Evolutionary conservation across 2,797 vertebrate genomes (phyloP).

Genomic region (Gallinago stenura): DNA sequence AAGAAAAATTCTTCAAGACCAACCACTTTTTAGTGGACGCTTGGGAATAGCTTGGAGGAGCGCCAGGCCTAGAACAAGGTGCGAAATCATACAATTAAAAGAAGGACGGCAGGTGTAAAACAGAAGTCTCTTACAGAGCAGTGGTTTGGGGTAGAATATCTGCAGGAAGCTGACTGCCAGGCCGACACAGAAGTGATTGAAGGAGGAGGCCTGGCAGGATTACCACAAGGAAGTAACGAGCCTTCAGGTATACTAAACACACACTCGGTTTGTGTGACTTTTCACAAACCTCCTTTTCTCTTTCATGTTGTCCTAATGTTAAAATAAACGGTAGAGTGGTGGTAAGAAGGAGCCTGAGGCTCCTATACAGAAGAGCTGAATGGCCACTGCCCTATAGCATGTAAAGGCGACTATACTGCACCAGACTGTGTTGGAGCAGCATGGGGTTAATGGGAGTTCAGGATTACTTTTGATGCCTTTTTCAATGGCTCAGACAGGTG

Average conservation of each 20-base stretch:
- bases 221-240: slow-evolving; percentile 47
- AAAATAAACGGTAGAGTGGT: slow-evolving; percentile 3
- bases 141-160: slow-evolving; percentile 30
- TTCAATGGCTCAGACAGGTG: slow-evolving; percentile 37
- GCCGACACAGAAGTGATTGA: slow-evolving; percentile 59
- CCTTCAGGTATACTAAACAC: slow-evolving; percentile 53
- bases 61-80: slow-evolving; percentile 59
- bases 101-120: slow-evolving; percentile 67
- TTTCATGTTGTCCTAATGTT: slow-evolving; percentile 35
- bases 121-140: slow-evolving; percentile 65
- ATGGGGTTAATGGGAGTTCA: slow-evolving; percentile 45
- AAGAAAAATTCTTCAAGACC: slow-evolving; percentile 56
- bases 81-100: slow-evolving; percentile 62
- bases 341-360: slow-evolving; percentile 4
- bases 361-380: background rate
- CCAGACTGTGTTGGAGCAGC: background rate
- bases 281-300: slow-evolving; percentile 59
- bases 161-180: slow-evolving; percentile 63
- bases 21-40: slow-evolving; percentile 35
- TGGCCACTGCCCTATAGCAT: background rate
- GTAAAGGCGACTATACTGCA: background rate
- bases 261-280: slow-evolving; percentile 22
- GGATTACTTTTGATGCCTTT: slow-evolving; percentile 42
- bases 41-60: slow-evolving; percentile 56
- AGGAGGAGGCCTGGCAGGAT: slow-evolving; percentile 46